Percentiles rank a stretch among this genome's conserved stretches.
These are phyloP conservation scores for Melangyna quadrimaculata DNA, from an alignment of 2,888 invertebrate species.

Conservation along the genomic window DNA sequence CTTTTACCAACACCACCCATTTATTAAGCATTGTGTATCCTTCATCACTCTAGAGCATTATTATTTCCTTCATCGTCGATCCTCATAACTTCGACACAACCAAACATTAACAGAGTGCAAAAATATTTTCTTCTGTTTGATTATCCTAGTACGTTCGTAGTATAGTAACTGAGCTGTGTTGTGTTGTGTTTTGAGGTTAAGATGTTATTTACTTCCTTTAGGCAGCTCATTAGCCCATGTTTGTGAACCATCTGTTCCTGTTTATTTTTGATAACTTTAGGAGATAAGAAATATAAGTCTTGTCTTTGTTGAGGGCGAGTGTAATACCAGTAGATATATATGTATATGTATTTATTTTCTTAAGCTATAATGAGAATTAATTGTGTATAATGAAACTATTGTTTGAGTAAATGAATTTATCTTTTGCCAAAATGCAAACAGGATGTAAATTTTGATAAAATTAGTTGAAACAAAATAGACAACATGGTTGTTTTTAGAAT, in stretches of 20 bases:
- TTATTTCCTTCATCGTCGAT: too few species aligned
- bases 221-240: conserved; percentile 44
- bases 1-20: conserved; percentile 17
- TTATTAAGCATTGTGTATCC: not conserved
- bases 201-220: conserved; percentile 42
- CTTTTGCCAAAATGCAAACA: not conserved
- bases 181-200: conserved; percentile 25
- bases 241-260: conserved; percentile 49
- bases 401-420: conserved; percentile 7
- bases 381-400: not conserved
- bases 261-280: conserved; percentile 37
- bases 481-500: not conserved
- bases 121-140: conserved; percentile 40
- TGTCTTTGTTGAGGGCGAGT: not conserved
- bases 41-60: too few species aligned
- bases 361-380: conserved; percentile 15
- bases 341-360: not conserved
- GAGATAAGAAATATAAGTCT: conserved; percentile 1
- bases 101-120: conserved; percentile 40
- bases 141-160: too few species aligned
- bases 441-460: not conserved
- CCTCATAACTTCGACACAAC: not conserved
- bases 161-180: conserved; percentile 22
- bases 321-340: not conserved
- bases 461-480: not conserved